These are phyloP conservation scores for Aleiodes sp. DNA, from an alignment of 1,140 invertebrate genomes.

Conservation along the genomic window DNA sequence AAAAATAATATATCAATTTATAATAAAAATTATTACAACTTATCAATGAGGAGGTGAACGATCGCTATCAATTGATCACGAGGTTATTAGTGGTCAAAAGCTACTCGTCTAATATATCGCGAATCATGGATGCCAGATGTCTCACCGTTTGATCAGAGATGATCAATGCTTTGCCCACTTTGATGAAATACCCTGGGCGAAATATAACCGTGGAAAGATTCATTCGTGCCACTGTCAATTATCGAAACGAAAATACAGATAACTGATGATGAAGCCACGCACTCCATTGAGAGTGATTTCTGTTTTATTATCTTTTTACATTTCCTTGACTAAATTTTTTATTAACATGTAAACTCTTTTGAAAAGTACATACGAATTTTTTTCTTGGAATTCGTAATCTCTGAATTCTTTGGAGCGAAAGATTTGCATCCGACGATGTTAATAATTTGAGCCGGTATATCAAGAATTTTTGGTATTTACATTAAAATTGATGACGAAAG, in stretches of 20 bases:
- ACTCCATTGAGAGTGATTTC: background rate
- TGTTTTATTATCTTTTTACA: no score
- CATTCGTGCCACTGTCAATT: background rate
- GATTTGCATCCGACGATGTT: no score
- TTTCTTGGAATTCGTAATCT: no score
- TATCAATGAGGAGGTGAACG: no score
- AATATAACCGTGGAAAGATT: background rate
- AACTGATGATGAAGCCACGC: background rate
- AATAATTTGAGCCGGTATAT: conserved; percentile 23
- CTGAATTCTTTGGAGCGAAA: no score
- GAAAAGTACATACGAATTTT: no score
- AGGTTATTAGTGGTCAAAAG: background rate
- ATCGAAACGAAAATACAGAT: conserved; percentile 1
- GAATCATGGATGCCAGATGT: background rate
- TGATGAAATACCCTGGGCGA: background rate
- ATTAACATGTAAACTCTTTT: no score
- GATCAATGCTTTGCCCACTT: conserved; percentile 7
- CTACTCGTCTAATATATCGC: background rate
- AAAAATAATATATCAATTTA: no score
- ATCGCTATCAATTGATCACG: background rate
- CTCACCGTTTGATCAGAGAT: conserved; percentile 6
- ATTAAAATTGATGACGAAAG: conserved; percentile 53
- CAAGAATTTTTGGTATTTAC: conserved; percentile 52
- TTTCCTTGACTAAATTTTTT: background rate
- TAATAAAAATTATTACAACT: background rate